Conservation (phyloP, 2,113 vertebrate genomes). For the Hirundichthys speculiger region DNA sequence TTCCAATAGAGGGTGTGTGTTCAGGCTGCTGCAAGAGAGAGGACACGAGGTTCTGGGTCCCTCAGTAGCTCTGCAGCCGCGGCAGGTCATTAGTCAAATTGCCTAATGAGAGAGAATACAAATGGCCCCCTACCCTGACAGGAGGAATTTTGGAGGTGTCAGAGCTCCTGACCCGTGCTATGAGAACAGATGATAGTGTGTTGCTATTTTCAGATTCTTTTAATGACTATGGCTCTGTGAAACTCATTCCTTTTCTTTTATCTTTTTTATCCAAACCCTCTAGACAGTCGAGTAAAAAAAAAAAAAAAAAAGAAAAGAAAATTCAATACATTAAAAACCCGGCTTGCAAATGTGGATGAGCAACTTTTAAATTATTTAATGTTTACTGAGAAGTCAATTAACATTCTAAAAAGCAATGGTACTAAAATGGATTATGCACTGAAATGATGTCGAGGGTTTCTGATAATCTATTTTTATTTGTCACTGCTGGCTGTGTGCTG, state of each 20-base stretch:
- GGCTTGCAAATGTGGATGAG: slow-evolving; percentile 46
- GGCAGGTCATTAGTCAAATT: slow-evolving; percentile 79
- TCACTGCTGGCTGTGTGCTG: slow-evolving; percentile 43
- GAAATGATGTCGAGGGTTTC: slow-evolving; percentile 53
- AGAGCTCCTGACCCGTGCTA: slow-evolving; percentile 78
- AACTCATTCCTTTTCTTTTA: slow-evolving; percentile 77
- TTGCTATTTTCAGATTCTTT: slow-evolving; percentile 86
- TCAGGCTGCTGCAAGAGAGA: slow-evolving; percentile 72
- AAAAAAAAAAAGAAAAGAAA: slow-evolving; percentile 14
- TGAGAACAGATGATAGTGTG: slow-evolving; percentile 85
- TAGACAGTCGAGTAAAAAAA: slow-evolving; percentile 40
- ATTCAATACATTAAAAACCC: slow-evolving; percentile 44
- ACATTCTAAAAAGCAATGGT: slow-evolving; percentile 41
- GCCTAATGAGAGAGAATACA: slow-evolving; percentile 82
- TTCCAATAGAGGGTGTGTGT: slow-evolving; percentile 69
- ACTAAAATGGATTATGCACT: slow-evolving; percentile 41
- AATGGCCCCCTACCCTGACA: slow-evolving; percentile 79
- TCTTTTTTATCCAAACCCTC: slow-evolving; percentile 61
- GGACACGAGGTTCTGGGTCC: slow-evolving; percentile 68
- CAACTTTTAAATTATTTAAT: slow-evolving; percentile 70
- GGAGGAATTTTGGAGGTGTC: slow-evolving; percentile 84
- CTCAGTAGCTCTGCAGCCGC: slow-evolving; percentile 70
- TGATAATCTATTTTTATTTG: slow-evolving; percentile 60
- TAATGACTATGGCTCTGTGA: slow-evolving; percentile 82
- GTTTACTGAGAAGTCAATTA: slow-evolving; percentile 66